Conservation (phyloP, 1,140 invertebrate genomes). For the Radopholus similis region DNA sequence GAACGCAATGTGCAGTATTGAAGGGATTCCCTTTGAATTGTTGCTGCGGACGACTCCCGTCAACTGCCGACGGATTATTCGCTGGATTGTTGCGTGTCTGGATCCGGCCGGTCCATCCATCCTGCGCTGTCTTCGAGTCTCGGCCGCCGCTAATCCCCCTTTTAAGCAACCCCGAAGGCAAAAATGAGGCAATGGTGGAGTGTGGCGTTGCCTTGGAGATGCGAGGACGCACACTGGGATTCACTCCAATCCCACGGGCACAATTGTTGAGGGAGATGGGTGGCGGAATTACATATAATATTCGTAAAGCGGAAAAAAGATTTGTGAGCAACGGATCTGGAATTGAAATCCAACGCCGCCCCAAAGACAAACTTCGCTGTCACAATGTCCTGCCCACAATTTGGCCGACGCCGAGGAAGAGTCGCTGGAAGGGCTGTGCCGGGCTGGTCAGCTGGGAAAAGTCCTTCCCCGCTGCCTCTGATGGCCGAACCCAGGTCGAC, state of each 20-base stretch:
- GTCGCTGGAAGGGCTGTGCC: neutral
- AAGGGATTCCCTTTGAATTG: too few relatives aligned
- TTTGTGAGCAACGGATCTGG: neutral
- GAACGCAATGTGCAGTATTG: too few relatives aligned
- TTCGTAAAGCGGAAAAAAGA: neutral
- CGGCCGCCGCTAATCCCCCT: neutral
- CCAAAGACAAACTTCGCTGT: neutral
- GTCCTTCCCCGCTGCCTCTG: neutral
- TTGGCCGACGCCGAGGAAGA: slow-evolving; percentile 13
- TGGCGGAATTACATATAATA: neutral
- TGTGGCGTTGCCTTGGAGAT: neutral
- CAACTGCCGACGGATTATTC: too few relatives aligned
- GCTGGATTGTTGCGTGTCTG: too few relatives aligned
- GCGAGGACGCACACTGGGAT: neutral
- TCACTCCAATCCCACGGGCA: too few relatives aligned
- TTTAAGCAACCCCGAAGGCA: neutral
- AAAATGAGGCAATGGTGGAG: neutral
- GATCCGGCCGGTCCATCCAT: neutral
- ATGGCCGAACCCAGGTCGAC: neutral
- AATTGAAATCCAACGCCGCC: neutral
- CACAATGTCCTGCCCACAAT: neutral
- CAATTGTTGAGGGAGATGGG: too few relatives aligned
- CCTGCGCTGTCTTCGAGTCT: too few relatives aligned
- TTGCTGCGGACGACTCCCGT: too few relatives aligned
- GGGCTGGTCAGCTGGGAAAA: neutral